phyloP scores from a whole-genome alignment of 2,888 invertebrate genomes.

The Diarsia mendica region DNA sequence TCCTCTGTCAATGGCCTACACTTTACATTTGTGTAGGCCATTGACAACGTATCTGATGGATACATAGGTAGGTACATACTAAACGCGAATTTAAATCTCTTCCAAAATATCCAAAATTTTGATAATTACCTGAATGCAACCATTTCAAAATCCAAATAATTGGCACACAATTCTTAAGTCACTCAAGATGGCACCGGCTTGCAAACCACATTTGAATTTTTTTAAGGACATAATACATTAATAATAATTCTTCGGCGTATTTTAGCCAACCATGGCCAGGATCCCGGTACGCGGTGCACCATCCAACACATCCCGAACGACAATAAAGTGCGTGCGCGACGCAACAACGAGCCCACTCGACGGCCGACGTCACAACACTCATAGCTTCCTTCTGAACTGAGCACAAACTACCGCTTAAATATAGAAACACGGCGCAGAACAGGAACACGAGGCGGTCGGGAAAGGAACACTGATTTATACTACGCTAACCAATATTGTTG shows the following conservation, averaged over 20 bases:
- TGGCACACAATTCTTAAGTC: conserved; percentile 71
- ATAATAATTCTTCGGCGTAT: conserved; percentile 62
- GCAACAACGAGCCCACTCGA: conserved; percentile 71
- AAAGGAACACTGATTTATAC: conserved; percentile 75
- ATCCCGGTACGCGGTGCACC: conserved; percentile 70
- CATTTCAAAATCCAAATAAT: conserved; percentile 59
- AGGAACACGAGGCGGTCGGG: conserved; percentile 84
- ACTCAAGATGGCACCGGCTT: conserved; percentile 75
- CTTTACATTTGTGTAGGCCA: neutral
- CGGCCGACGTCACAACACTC: conserved; percentile 81
- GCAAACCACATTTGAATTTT: conserved; percentile 73
- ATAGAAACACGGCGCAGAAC: conserved; percentile 86
- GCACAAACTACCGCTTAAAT: conserved; percentile 87
- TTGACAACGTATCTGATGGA: neutral
- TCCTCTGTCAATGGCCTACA: neutral
- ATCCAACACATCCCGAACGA: conserved; percentile 76
- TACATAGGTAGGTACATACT: neutral
- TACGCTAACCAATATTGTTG: conserved; percentile 59
- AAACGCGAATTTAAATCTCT: conserved; percentile 1
- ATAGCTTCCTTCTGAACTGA: conserved; percentile 83
- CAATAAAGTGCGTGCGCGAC: conserved; percentile 74
- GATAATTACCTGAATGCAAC: conserved; percentile 71
- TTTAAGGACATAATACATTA: conserved; percentile 67
- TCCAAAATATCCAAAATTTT: conserved; percentile 10
- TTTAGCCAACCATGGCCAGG: conserved; percentile 55